A percentile compares a stretch with the other conserved stretches of the same genome.
Evolutionary conservation across 2,888 invertebrate genomes (phyloP).

Genomic region (Thymelicus acteon): DNA sequence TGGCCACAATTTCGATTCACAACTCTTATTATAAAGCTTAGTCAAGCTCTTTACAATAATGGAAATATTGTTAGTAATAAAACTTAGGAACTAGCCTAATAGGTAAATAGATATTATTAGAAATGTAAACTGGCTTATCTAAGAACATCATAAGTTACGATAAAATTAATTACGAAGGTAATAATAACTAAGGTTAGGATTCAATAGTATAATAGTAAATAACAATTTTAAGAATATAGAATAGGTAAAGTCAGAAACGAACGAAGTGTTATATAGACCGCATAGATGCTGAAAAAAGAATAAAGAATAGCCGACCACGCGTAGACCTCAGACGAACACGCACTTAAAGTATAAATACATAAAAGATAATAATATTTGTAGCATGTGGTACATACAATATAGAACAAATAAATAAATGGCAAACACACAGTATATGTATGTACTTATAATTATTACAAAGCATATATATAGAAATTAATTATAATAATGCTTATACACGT

Average conservation of each 20-base stretch:
- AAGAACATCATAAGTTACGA: slow-evolving; percentile 38
- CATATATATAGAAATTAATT: neutral
- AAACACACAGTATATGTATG: neutral
- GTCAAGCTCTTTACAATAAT: slow-evolving; percentile 82
- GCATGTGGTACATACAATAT: neutral
- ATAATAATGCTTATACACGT: neutral
- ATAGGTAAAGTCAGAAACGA: slow-evolving; percentile 63
- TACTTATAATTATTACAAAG: neutral
- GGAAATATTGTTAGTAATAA: slow-evolving; percentile 58
- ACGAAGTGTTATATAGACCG: slow-evolving; percentile 79
- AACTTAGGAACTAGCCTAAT: slow-evolving; percentile 58
- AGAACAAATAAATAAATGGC: neutral
- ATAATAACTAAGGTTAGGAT: slow-evolving; percentile 62
- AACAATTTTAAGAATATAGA: slow-evolving; percentile 53
- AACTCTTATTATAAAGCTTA: slow-evolving; percentile 84
- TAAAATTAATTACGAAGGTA: slow-evolving; percentile 65
- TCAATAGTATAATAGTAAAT: slow-evolving; percentile 47
- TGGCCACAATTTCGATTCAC: slow-evolving; percentile 84
- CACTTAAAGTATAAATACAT: neutral
- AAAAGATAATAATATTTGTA: neutral
- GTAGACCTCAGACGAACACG: slow-evolving; percentile 18
- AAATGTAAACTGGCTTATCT: slow-evolving; percentile 50
- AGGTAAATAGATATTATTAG: slow-evolving; percentile 60
- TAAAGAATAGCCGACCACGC: slow-evolving; percentile 35
- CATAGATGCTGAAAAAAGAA: slow-evolving; percentile 45